Evolutionary conservation across 2,888 invertebrate species (phyloP), one percentile per base, ranked within the genome.

Genomic region (Melieria picta): DNA sequence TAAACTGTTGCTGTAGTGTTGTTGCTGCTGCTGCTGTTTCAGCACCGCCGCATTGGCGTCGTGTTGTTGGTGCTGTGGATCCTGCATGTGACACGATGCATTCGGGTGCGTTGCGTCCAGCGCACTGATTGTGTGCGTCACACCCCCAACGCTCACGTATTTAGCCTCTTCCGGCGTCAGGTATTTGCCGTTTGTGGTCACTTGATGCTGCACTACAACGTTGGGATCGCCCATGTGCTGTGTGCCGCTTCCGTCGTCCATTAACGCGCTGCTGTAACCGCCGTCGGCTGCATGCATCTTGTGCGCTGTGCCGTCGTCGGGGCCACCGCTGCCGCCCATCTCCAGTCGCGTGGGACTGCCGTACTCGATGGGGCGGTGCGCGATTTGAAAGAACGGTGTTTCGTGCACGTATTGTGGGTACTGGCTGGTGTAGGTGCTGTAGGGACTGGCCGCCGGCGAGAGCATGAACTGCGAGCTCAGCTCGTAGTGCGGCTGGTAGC

Each of bases 401-500:
- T 94, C 94, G 84, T 94, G 94, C 48, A 89, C 88, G 77, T 91
- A 90, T 7, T 91, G 90, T 47, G 92, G 91, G 80, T 92, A 93
- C 77, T 91, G 89, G 43, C 90, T 89, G 50, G 90, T 89, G 80
- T 92, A 93, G 62, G 89, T 89, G 10, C 91, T 90, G 76, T 92
- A 92, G 0, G 91, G 90, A 73, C 90, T 89, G 65, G 90, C 89
- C 62, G 92, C 89, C 0, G 93, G 91, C 70, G 93, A 93, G 52
- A 94, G 88, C 50, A 94, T 87, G 72, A 92, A 87, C 82, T 94
- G 94, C 9, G 94, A 91, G 30, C 92, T 91, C 13, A 94, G 85
- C 80, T 94, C 94, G 83, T 94, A 94, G 0, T 93, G 91, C 55
- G 93, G 91, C 78, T 93, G 93, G 81, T 93, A 93, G 76, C 86